Base-by-base conservation (phyloP, 1,140 invertebrate genomes). In the Drosophila aff. region DNA sequence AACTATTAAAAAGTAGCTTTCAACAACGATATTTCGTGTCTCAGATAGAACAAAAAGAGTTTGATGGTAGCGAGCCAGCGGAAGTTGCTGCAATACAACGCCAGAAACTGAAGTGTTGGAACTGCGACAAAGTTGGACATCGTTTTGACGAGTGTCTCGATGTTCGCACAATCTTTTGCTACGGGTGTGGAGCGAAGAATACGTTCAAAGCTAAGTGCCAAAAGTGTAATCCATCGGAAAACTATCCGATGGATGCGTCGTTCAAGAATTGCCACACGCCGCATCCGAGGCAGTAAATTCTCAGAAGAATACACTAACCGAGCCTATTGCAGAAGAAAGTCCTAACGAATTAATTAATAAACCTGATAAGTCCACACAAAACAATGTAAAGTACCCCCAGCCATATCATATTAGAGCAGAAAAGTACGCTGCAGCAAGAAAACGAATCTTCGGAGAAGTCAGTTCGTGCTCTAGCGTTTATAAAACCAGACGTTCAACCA, bases 201-300 rank as follows among this genome's bases (percentile, higher is more conserved):
- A 38, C 16, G 40, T 41, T 49, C 10, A 44, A 46, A 11, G 11
- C 18, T 4, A 46, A 21, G 5, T 46, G 18, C 8, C 18, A 46
- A 6, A 21, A 21, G 11, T 21, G 10, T 10, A 46, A 46, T 21
- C 18, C 18, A 6, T 21, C 43, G 18, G 43, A 46, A 46, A 44
- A 44, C 43, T 44, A 44, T 10, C 18, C 10, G 43, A 21, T 21
- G 43, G 46, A 49, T 49, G 21, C 46, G 21, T 15, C 46, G 13
- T 15, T 23, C 46, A 49, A 49, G 16, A 49, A 7, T 4, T 43
- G n/a, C 23, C 46, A 16, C 46, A 26, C 23, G 46, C 23, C 46
- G 46, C 46, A 49, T 26, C 23, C 46, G 46, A 49, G 46, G 10
- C 46, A 49, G 23, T 49, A 49, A 49, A 16, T 26, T 26, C 23